phyloP scores from a whole-genome alignment of 1,140 invertebrate genomes.

The Melipona quadrifasciata region DNA sequence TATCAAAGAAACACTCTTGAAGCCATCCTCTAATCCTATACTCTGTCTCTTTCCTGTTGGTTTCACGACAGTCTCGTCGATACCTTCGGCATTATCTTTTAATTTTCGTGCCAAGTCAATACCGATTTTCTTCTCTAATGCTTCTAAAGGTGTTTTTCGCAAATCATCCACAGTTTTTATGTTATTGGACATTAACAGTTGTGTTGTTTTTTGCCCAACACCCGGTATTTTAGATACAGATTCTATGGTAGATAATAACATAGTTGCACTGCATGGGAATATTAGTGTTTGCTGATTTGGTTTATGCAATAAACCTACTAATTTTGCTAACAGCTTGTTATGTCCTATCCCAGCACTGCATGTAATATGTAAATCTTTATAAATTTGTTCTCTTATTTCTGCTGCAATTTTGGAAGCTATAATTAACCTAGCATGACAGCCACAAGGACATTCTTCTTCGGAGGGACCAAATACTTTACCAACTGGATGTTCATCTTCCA shows the following conservation, averaged over 20 bases:
- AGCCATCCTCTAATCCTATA: slow-evolving; percentile 89
- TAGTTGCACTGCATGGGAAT: slow-evolving; percentile 85
- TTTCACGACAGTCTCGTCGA: slow-evolving; percentile 87
- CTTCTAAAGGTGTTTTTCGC: slow-evolving; percentile 82
- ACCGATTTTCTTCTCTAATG: slow-evolving; percentile 83
- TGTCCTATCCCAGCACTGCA: slow-evolving; percentile 91
- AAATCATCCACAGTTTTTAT: slow-evolving; percentile 85
- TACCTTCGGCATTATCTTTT: slow-evolving; percentile 86
- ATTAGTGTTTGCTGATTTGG: slow-evolving; percentile 91
- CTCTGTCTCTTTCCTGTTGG: slow-evolving; percentile 86
- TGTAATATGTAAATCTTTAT: slow-evolving; percentile 86
- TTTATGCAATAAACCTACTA: slow-evolving; percentile 88
- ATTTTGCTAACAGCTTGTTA: slow-evolving; percentile 92
- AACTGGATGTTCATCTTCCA: slow-evolving; percentile 74
- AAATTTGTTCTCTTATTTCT: slow-evolving; percentile 87
- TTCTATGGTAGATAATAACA: slow-evolving; percentile 85
- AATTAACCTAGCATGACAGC: slow-evolving; percentile 85
- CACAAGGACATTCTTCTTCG: slow-evolving; percentile 85
- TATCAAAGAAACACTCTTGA: slow-evolving; percentile 86
- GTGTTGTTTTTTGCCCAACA: slow-evolving; percentile 86
- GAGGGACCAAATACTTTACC: slow-evolving; percentile 83
- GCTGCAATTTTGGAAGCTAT: slow-evolving; percentile 86
- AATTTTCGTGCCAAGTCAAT: slow-evolving; percentile 86
- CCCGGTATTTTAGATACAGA: slow-evolving; percentile 86
- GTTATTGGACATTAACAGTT: slow-evolving; percentile 84